Percentiles rank a stretch among this genome's conserved stretches.
These are phyloP conservation scores for Steinernema khuongi DNA, from an alignment of 1,140 invertebrate species.

Conservation along the genomic window DNA sequence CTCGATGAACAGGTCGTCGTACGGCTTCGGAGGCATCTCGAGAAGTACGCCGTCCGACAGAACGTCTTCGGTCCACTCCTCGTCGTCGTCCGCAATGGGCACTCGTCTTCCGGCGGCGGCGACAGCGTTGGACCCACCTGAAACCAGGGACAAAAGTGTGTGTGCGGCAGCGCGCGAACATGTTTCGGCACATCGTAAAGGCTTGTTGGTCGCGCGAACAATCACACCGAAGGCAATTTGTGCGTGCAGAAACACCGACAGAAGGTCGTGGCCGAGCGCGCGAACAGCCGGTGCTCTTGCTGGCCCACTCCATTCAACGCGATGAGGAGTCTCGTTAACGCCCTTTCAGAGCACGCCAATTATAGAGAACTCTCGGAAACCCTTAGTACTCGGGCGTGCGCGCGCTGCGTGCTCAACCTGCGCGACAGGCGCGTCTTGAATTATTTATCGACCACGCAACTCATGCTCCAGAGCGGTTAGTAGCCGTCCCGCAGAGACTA, in stretches of 20 bases:
- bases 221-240: constrained; percentile 1
- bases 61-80: background rate
- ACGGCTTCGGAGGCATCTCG: constrained; percentile 44
- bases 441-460: constrained; percentile 11
- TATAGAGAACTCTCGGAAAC: constrained; percentile 15
- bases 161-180: background rate
- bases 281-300: constrained; percentile 7
- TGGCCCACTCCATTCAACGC: constrained; percentile 11
- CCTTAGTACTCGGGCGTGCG: background rate
- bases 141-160: no score
- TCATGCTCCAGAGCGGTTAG: background rate
- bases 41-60: background rate
- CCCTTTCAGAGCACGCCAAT: constrained; percentile 15
- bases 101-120: no score
- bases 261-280: background rate
- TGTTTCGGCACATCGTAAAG: no score
- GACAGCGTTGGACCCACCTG: no score
- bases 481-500: background rate
- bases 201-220: no score
- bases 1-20: constrained; percentile 57
- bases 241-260: background rate
- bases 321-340: constrained; percentile 10
- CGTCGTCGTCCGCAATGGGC: background rate
- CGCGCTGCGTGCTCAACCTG: constrained; percentile 4
- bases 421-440: background rate